Percentiles rank a stretch among this genome's conserved stretches.
Evolutionary conservation across 1,140 invertebrate species (phyloP).

Genomic region (Drosophila quadrilineata): DNA sequence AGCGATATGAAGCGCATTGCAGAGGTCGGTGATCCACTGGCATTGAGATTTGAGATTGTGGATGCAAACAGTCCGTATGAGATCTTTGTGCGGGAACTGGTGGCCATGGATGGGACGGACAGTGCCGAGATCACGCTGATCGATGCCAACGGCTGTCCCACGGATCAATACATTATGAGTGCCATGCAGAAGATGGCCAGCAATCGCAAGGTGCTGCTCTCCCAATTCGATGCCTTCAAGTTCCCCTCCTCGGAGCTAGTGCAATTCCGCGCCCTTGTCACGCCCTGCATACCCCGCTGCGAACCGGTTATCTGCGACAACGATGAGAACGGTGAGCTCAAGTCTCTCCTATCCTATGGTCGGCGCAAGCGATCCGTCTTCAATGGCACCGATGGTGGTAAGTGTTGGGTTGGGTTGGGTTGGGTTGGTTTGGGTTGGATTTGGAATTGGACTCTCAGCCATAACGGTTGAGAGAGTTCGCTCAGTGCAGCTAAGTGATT

Average conservation of each 20-base stretch:
- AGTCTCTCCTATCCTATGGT: slow-evolving; percentile 90
- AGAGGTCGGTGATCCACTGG: slow-evolving; percentile 94
- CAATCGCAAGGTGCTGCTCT: slow-evolving; percentile 88
- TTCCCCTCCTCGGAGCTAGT: slow-evolving; percentile 97
- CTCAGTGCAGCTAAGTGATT: slow-evolving; percentile 11
- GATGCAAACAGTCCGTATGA: slow-evolving; percentile 96
- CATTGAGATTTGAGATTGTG: slow-evolving; percentile 94
- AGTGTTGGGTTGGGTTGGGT: no score
- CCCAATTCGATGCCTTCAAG: slow-evolving; percentile 97
- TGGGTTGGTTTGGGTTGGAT: no score
- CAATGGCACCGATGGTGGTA: slow-evolving; percentile 73
- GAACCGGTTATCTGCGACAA: slow-evolving; percentile 95
- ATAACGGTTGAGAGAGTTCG: slow-evolving; percentile 25
- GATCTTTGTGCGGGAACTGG: slow-evolving; percentile 95
- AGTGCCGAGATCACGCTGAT: slow-evolving; percentile 95
- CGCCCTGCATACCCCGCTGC: slow-evolving; percentile 95
- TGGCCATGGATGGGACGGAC: slow-evolving; percentile 96
- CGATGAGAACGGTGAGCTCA: slow-evolving; percentile 89
- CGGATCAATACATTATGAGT: slow-evolving; percentile 96
- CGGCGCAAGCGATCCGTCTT: slow-evolving; percentile 81
- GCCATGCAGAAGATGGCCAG: slow-evolving; percentile 91
- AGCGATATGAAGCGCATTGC: slow-evolving; percentile 89
- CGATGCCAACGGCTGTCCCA: slow-evolving; percentile 95
- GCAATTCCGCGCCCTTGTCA: slow-evolving; percentile 95
- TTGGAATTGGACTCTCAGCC: no score